phyloP scores from a whole-genome alignment of 2,113 vertebrate species.

The Labrus mixtus region DNA sequence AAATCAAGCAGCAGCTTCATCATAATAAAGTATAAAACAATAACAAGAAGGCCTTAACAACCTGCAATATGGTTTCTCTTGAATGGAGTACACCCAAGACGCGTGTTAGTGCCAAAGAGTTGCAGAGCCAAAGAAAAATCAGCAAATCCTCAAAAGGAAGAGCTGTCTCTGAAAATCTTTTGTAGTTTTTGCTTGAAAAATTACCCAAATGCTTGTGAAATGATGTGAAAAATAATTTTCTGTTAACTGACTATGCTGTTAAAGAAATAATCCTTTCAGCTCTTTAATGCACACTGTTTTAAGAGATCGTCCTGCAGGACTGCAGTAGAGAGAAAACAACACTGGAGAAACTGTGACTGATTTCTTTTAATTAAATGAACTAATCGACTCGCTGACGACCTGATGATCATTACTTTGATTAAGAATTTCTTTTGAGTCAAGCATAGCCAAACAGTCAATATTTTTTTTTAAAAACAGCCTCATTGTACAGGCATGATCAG shows the following conservation, averaged over 20 bases:
- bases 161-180: not conserved
- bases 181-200: conserved; percentile 14
- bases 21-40: not conserved
- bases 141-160: not conserved
- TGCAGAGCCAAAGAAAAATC: not conserved
- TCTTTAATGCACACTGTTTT: conserved; percentile 9
- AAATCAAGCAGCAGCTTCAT: not conserved
- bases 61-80: not conserved
- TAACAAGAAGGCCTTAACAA: not conserved
- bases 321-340: conserved; percentile 18
- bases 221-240: not conserved
- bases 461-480: conserved; percentile 20
- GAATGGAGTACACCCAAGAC: not conserved
- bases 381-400: conserved; percentile 25
- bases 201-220: not conserved
- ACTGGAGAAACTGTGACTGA: conserved; percentile 30
- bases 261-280: not conserved
- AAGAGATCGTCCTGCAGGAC: conserved; percentile 4
- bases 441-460: conserved; percentile 15
- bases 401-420: conserved; percentile 19
- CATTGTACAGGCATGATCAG: conserved; percentile 26
- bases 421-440: conserved; percentile 13
- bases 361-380: conserved; percentile 36
- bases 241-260: not conserved
- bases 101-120: not conserved